Percentiles rank a stretch among this genome's conserved stretches.
Evolutionary conservation across 2,113 vertebrate genomes (phyloP).

Genomic region (Lamprologus callipterus): DNA sequence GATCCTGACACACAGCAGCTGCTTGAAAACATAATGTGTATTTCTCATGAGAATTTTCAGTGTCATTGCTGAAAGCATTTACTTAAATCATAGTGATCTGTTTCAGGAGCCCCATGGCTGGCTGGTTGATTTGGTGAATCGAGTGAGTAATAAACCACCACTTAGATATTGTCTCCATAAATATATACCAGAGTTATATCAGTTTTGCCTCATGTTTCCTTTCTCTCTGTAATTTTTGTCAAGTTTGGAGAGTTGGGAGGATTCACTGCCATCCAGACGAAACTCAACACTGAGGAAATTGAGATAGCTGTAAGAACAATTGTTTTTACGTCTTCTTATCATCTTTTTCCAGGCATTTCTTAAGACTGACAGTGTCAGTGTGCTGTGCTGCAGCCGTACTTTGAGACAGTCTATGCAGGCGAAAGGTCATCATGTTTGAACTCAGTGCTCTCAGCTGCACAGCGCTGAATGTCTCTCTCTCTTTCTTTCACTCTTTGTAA

Average conservation of each 20-base stretch:
- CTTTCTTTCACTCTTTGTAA: neutral
- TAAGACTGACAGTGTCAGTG: neutral
- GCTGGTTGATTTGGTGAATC: constrained; percentile 97
- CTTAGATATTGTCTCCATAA: neutral
- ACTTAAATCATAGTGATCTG: constrained; percentile 1
- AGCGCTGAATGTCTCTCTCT: constrained; percentile 21
- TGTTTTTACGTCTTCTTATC: neutral
- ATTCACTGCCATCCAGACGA: constrained; percentile 92
- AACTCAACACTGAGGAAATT: constrained; percentile 89
- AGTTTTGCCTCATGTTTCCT: neutral
- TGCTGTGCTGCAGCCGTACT: neutral
- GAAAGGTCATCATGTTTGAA: constrained; percentile 32
- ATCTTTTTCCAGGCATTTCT: neutral
- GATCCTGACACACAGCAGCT: constrained; percentile 45
- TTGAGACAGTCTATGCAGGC: neutral
- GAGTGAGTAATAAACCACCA: constrained; percentile 70
- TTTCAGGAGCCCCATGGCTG: constrained; percentile 96
- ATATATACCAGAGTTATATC: neutral
- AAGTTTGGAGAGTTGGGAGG: constrained; percentile 97
- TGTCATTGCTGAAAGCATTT: neutral
- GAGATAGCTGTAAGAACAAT: constrained; percentile 87
- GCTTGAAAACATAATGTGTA: neutral
- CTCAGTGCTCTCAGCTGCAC: constrained; percentile 28
- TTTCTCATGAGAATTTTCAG: neutral
- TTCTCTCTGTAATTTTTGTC: neutral